Evolutionary conservation across 2,113 vertebrate genomes (phyloP), one percentile per base, ranked within the genome.

Genomic region (Choloepus hoffmanni): DNA sequence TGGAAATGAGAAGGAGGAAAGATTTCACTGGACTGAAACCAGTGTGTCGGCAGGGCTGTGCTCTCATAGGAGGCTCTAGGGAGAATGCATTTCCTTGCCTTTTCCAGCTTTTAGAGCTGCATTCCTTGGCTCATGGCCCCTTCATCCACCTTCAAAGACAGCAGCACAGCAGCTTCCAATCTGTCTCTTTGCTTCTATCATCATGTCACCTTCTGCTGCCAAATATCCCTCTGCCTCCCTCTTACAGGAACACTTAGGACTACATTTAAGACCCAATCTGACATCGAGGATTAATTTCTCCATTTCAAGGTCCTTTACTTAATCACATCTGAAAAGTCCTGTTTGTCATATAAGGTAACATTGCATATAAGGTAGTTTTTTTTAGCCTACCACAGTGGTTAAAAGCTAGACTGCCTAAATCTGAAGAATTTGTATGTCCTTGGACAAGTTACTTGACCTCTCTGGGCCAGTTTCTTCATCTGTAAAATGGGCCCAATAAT

Each of bases 241-340:
- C 15, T 70, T 77, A 58, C 48, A 76, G 78, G 33, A 60, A 60
- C 26, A 95, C 7, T 13, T 77, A 36, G 73, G 73, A 48, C 85
- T 76, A 85, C 30, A 83, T 48, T 90, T 77, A 85, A 73, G 89
- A 45, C 10, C 24, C 55, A 85, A 76, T 2, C 15, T 7, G 26
- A 68, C 55, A 94, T 82, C 60, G 68, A 96, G 36, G 63, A 89
- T 94, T 91, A 85, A 91, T 83, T 21, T 82, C 30, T 26, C 36
- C 12, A 60, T 82, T 33, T 95, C 81, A 53, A 92, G 65, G 70
- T 43, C 65, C 45, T 77, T 81, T 92, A 33, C 23, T 93, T 45
- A 58, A 53, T 21, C 62, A 68, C 33, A 83, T 76, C 72, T 70
- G 53, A 85, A 94, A 93, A 94, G 62, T 55, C n/a, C 53, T 28